Conservation (phyloP, 2,888 invertebrate genomes). For the Tromatobia lineatoria region DNA sequence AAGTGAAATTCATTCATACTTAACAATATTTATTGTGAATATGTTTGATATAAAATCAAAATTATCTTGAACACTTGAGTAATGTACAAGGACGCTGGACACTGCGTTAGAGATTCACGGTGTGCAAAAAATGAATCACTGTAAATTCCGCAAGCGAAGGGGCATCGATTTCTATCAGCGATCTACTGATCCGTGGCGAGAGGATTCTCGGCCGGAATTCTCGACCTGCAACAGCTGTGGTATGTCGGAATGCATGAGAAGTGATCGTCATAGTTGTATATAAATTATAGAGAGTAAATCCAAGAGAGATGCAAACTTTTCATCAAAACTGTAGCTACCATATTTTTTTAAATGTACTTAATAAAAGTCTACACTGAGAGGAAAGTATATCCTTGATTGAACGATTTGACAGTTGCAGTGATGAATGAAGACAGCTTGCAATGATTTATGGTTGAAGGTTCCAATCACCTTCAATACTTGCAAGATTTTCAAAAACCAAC, state of each 20-base stretch:
- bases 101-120: neutral
- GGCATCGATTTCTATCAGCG: conserved; percentile 67
- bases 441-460: too few relatives aligned
- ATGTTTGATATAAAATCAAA: neutral
- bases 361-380: neutral
- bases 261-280: conserved; percentile 46
- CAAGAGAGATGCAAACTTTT: neutral
- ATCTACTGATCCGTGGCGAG: conserved; percentile 65
- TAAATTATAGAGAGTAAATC: conserved; percentile 27
- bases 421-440: too few relatives aligned
- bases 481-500: too few relatives aligned
- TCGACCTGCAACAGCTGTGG: conserved; percentile 51
- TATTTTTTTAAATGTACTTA: neutral
- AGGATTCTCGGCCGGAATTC: conserved; percentile 53
- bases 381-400: too few relatives aligned
- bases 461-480: too few relatives aligned
- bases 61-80: neutral
- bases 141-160: conserved; percentile 51
- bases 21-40: neutral
- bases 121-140: conserved; percentile 25
- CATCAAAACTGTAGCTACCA: neutral
- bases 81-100: neutral
- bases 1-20: too few relatives aligned
- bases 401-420: too few relatives aligned
- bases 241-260: conserved; percentile 61